Evolutionary conservation across 2,888 invertebrate genomes (phyloP), one percentile per base, ranked within the genome.

Genomic region (Andrena camellia): DNA sequence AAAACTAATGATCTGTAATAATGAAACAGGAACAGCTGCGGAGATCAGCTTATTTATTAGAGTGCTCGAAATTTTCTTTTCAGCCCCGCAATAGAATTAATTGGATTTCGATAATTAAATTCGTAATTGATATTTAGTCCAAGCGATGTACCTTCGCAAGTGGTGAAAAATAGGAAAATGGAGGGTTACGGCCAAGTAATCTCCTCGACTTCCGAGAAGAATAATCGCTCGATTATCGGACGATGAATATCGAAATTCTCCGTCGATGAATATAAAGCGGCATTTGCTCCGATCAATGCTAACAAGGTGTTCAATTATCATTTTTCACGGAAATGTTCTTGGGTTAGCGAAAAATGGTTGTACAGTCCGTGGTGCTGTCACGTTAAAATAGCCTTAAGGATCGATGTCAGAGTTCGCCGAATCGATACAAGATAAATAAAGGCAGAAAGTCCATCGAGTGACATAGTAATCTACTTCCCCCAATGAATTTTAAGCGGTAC

Each of bases 231-330:
- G 67, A 29, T 68, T 52, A 78, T 70, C 50, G 50, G 33, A 29
- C 10, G 57, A 70, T 50, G 79, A 78, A 79, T 78, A 72, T 81
- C 50, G 68, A 73, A 64, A 84, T 86, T 31, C 35, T 62, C 29
- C 20, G 35, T 3, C 64, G 78, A 48, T 77, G 85, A 66, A 52
- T 76, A 62, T 57, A 57, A 57, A 86, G 20, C 79, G 60, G 60
- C 33, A 69, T 60, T 74, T 68, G 52, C 60, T 33, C 33, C 42
- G 52, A 71, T 63, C 67, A 59, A 54, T 26, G 59, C 17, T 35
- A 62, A 70, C 13, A 50, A 64, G 66, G 17, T 73, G 70, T 74
- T 75, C 63, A 75, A 84, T 84, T 71, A 62, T 26, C 67, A 57
- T 67, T 78, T 54, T 57, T 64, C 57, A 63, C 6, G 13, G 35